phyloP scores from a whole-genome alignment of 2,113 vertebrate species.

The Scolopax mira region DNA sequence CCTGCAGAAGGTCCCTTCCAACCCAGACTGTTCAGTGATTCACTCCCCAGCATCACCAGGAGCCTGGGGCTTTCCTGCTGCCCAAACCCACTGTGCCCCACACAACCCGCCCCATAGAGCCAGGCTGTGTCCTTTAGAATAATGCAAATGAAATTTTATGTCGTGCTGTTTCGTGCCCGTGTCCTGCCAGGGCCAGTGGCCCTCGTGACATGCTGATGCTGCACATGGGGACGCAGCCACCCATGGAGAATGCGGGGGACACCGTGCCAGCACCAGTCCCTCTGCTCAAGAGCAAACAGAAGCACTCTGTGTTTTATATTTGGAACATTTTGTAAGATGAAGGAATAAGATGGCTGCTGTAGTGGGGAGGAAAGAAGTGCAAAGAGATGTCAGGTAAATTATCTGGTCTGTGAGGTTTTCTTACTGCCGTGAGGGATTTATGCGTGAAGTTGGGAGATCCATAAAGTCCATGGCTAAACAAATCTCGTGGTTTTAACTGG shows the following conservation, averaged over 20 bases:
- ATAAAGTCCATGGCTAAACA: not conserved
- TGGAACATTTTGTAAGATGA: not conserved
- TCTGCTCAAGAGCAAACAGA: not conserved
- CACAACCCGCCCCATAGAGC: conserved; percentile 4
- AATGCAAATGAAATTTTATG: conserved; percentile 23
- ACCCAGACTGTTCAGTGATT: not conserved
- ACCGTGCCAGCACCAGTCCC: not conserved
- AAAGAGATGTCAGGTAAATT: conserved; percentile 33
- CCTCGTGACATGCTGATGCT: not conserved
- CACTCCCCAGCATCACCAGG: not conserved
- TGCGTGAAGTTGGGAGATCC: not conserved
- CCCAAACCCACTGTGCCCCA: not conserved
- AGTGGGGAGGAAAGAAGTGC: not conserved
- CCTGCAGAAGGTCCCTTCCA: not conserved
- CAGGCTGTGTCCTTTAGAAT: not conserved
- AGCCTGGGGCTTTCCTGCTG: not conserved
- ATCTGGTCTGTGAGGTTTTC: not conserved
- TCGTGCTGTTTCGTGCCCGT: not conserved
- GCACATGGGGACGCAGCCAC: not conserved
- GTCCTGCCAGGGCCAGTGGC: not conserved
- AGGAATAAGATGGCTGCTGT: not conserved
- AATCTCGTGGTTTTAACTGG: conserved; percentile 17
- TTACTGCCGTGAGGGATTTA: not conserved
- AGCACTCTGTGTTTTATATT: accelerated
- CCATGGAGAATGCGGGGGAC: accelerated